phyloP scores from a whole-genome alignment of 1,140 invertebrate genomes.

The Brachionus asplanchnoidis region DNA sequence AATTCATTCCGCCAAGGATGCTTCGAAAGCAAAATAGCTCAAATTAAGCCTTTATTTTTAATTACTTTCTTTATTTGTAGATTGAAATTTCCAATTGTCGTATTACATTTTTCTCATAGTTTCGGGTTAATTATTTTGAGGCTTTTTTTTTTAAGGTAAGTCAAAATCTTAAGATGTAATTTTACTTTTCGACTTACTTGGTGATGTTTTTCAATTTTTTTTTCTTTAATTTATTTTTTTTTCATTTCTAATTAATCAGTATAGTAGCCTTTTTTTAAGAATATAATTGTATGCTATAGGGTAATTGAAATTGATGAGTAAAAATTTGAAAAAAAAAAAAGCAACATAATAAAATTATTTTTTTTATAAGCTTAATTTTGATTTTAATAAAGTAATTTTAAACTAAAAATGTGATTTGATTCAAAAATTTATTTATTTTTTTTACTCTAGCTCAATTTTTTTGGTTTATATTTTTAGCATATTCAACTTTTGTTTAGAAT shows the following conservation, averaged over 20 bases:
- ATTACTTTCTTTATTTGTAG: background rate
- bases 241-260: background rate
- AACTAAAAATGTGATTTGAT: background rate
- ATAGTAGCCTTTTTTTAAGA: background rate
- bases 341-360: background rate
- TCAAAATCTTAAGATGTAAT: background rate
- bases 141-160: background rate
- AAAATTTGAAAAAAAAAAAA: background rate
- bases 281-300: background rate
- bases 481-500: too few relatives aligned
- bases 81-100: background rate
- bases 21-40: background rate
- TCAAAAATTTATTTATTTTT: too few relatives aligned
- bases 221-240: background rate
- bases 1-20: slow-evolving; percentile 40
- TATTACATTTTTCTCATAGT: background rate
- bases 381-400: background rate
- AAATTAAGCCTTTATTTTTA: background rate
- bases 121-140: background rate
- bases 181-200: background rate
- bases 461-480: too few relatives aligned
- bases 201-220: background rate
- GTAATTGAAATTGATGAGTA: background rate
- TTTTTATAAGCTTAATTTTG: background rate
- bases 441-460: background rate